Evolutionary conservation across 2,797 vertebrate species (phyloP).

Genomic region (Coranthus polyacanthus): DNA sequence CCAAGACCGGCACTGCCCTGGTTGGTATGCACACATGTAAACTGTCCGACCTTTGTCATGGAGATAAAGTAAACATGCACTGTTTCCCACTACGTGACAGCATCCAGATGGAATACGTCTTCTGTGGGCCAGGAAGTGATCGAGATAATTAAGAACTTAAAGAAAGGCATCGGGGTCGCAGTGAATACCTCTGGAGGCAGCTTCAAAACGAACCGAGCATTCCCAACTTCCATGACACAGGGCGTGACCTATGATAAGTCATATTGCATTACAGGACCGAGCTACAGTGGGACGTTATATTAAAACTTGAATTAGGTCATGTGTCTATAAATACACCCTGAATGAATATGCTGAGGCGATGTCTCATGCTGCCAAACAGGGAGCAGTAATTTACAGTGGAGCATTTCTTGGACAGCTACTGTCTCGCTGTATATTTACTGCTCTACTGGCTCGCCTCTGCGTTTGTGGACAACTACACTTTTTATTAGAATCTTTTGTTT

Average conservation of each 20-base stretch:
- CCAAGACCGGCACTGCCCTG: constrained; percentile 18
- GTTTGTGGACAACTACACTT: not conserved
- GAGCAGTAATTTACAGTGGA: constrained; percentile 56
- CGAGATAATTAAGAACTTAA: constrained; percentile 19
- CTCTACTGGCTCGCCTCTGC: constrained; percentile 30
- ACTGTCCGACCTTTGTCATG: constrained; percentile 38
- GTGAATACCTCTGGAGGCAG: constrained; percentile 25
- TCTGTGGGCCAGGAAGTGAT: constrained; percentile 38
- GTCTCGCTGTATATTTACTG: constrained; percentile 33
- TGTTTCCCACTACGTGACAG: constrained; percentile 46
- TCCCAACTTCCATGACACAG: constrained; percentile 16
- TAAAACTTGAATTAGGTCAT: constrained; percentile 69
- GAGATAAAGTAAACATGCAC: constrained; percentile 54
- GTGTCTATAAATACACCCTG: constrained; percentile 75
- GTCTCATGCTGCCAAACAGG: constrained; percentile 65
- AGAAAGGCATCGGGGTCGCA: constrained; percentile 19
- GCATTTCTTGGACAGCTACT: constrained; percentile 43
- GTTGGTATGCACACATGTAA: constrained; percentile 61
- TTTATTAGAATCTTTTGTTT: constrained; percentile 35
- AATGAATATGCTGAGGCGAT: constrained; percentile 61
- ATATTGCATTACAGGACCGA: constrained; percentile 65
- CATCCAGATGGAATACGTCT: constrained; percentile 60
- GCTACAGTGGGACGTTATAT: constrained; percentile 48
- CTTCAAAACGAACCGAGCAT: constrained; percentile 36
- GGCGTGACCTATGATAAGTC: constrained; percentile 51